phyloP scores from a whole-genome alignment of 2,797 vertebrate genomes.

The Molossus molossus region DNA sequence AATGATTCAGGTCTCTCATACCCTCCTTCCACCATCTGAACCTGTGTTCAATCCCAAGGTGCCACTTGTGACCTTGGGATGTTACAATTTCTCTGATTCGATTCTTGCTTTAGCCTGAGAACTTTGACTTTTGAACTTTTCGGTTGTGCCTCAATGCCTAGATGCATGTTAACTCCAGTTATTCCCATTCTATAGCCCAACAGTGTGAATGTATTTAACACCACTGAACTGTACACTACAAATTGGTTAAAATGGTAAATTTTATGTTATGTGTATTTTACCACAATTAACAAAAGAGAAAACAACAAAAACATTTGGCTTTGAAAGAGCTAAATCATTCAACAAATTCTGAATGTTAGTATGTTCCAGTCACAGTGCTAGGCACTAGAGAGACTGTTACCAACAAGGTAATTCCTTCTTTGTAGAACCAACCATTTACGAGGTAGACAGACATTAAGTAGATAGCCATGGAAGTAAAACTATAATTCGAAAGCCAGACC shows the following conservation, averaged over 20 bases:
- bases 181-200: background rate
- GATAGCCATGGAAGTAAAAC: background rate
- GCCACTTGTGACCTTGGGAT: background rate
- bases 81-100: background rate
- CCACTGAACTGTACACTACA: background rate
- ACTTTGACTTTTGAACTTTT: background rate
- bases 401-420: background rate
- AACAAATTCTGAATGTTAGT: background rate
- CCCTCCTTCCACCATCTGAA: background rate
- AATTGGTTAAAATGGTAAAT: background rate
- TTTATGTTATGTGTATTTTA: slow-evolving; percentile 4
- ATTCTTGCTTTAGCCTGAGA: background rate
- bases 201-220: background rate
- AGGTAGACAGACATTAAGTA: background rate
- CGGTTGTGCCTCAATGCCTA: background rate
- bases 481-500: background rate
- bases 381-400: background rate
- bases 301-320: background rate
- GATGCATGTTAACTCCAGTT: background rate
- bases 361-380: background rate
- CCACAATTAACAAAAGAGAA: background rate
- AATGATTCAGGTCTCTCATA: background rate
- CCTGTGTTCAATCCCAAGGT: background rate
- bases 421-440: background rate
- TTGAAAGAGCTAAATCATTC: background rate